Conservation (phyloP, 2,888 invertebrate species). For the Torymus aiolomorphi region DNA sequence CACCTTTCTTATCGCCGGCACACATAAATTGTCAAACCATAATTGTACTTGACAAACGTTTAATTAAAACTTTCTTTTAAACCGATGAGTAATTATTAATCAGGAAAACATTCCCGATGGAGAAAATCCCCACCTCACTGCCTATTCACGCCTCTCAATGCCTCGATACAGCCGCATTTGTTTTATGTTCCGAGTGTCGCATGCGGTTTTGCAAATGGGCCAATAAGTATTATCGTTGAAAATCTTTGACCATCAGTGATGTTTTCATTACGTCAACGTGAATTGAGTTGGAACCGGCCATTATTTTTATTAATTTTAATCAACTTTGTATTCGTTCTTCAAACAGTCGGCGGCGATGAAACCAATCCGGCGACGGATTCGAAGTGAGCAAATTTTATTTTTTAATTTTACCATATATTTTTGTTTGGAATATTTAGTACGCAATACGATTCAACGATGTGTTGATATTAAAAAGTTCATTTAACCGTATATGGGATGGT, state of each 20-base stretch:
- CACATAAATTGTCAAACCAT: slow-evolving; percentile 60
- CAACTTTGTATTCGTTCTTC: not conserved
- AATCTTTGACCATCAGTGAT: slow-evolving; percentile 50
- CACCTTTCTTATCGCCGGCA: slow-evolving; percentile 40
- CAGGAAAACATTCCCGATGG: slow-evolving; percentile 56
- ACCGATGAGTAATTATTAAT: slow-evolving; percentile 60
- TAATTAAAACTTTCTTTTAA: slow-evolving; percentile 64
- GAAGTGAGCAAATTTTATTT: too few species aligned
- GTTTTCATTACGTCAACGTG: slow-evolving; percentile 49
- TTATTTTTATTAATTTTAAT: slow-evolving; percentile 16
- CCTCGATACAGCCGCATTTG: slow-evolving; percentile 3
- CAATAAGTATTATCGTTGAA: slow-evolving; percentile 41
- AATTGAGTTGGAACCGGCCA: slow-evolving; percentile 35
- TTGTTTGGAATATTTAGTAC: too few species aligned
- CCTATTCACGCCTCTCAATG: slow-evolving; percentile 21
- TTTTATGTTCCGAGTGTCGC: slow-evolving; percentile 10
- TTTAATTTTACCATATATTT: too few species aligned
- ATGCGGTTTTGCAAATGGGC: slow-evolving; percentile 42
- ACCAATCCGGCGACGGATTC: not conserved
- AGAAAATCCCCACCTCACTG: slow-evolving; percentile 49
- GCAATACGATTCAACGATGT: too few species aligned
- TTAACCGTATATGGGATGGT: too few species aligned
- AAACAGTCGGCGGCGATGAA: slow-evolving; percentile 4
- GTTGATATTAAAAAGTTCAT: too few species aligned
- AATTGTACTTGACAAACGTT: slow-evolving; percentile 59